A percentile compares a stretch with the other conserved stretches of the same genome.
phyloP scores from a whole-genome alignment of 2,888 invertebrate species.

The Eupelmus urozonus region DNA sequence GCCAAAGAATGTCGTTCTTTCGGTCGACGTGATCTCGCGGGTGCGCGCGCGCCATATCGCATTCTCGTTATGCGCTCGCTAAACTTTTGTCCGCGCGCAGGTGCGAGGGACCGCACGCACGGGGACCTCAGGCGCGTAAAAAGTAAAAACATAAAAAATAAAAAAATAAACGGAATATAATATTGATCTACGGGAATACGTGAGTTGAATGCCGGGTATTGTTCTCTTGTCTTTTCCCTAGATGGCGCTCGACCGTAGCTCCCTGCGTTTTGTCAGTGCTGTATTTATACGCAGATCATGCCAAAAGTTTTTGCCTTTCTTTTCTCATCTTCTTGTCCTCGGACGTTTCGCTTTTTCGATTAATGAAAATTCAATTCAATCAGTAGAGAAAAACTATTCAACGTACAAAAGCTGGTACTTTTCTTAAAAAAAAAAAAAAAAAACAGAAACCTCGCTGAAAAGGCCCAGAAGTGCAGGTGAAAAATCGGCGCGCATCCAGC shows the following conservation, averaged over 20 bases:
- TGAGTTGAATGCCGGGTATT: no score
- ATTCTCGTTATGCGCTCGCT: slow-evolving; percentile 39
- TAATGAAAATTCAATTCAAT: no score
- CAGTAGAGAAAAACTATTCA: no score
- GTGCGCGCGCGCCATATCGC: slow-evolving; percentile 24
- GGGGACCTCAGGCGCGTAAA: neutral
- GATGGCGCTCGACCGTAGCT: neutral
- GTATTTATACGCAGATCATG: no score
- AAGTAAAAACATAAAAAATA: neutral
- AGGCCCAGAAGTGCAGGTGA: no score
- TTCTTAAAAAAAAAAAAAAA: no score
- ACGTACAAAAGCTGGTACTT: no score
- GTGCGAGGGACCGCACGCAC: neutral
- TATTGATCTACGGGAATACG: neutral
- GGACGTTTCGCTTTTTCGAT: no score
- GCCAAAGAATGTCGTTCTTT: slow-evolving; percentile 51
- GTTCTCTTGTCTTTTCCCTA: neutral
- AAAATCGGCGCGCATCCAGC: no score
- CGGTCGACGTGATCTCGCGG: slow-evolving; percentile 34
- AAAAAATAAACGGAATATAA: neutral
- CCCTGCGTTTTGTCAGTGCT: neutral
- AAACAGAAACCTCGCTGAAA: no score
- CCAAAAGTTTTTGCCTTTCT: no score
- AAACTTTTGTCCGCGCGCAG: slow-evolving; percentile 10
- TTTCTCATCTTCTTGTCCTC: no score